Evolutionary conservation across 2,888 invertebrate species (phyloP).

Genomic region (Aethes cnicana): DNA sequence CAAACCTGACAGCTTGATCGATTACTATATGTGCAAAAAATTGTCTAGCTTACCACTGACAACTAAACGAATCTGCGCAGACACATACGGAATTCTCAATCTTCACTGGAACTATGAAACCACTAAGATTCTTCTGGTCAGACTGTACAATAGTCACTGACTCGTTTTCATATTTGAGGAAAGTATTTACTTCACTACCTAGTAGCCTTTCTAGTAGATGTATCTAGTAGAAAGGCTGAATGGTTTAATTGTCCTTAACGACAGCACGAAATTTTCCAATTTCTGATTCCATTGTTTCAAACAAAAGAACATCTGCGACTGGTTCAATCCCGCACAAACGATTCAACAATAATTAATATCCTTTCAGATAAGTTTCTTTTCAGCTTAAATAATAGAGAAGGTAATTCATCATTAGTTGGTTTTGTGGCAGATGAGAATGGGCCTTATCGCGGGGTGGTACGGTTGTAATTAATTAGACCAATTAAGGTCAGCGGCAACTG

Average conservation of each 20-base stretch:
- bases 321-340: conserved; percentile 28
- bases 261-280: background rate
- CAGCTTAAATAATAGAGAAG: conserved; percentile 37
- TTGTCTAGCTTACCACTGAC: no score
- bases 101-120: no score
- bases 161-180: no score
- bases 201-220: no score
- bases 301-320: conserved; percentile 18
- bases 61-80: no score
- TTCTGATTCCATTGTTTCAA: conserved; percentile 4
- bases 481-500: conserved; percentile 10
- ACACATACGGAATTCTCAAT: no score
- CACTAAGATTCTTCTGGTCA: no score
- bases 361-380: conserved; percentile 31
- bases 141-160: no score
- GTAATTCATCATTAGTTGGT: conserved; percentile 39
- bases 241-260: background rate
- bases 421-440: conserved; percentile 9
- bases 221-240: background rate
- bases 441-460: conserved; percentile 5
- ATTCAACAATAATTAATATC: conserved; percentile 35
- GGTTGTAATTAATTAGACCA: conserved; percentile 1
- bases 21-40: no score
- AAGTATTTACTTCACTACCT: no score
- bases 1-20: no score